Evolutionary conservation across 2,797 vertebrate species (phyloP).

Genomic region (Chloroceryle inda): DNA sequence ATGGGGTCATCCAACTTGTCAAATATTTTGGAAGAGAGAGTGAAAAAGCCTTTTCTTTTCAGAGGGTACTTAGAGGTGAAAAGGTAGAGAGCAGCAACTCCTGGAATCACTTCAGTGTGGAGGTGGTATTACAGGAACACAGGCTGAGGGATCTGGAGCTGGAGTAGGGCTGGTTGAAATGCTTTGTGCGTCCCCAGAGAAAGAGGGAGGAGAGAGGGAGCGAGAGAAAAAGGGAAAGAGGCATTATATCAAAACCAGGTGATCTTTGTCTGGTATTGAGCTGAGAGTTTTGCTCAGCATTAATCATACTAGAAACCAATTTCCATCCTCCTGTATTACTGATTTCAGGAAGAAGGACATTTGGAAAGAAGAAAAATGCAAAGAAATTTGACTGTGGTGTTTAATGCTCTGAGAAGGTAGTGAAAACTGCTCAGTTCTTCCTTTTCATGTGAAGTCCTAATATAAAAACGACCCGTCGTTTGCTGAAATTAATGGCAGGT

Average conservation of each 20-base stretch:
- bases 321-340: constrained; percentile 36
- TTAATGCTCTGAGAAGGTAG: constrained; percentile 16
- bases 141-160: not conserved
- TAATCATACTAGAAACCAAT: constrained; percentile 56
- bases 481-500: constrained; percentile 37
- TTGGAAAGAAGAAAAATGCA: constrained; percentile 37
- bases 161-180: not conserved
- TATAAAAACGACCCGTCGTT: not conserved
- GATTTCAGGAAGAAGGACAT: constrained; percentile 25
- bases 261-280: constrained; percentile 41
- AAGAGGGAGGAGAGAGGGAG: not conserved
- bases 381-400: not conserved
- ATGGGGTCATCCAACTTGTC: constrained; percentile 6
- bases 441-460: constrained; percentile 17
- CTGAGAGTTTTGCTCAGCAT: constrained; percentile 58
- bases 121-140: not conserved
- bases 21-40: constrained; percentile 28
- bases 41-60: constrained; percentile 32
- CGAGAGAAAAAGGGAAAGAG: not conserved
- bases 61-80: constrained; percentile 17
- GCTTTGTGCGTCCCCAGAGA: constrained; percentile 39
- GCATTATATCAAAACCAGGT: constrained; percentile 50
- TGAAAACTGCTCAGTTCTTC: constrained; percentile 18
- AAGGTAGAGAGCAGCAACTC: constrained; percentile 14
- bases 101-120: not conserved